A percentile compares a stretch with the other conserved stretches of the same genome.
Conservation (phyloP, 2,888 invertebrate species). For the Ypsolopha scabrella region DNA sequence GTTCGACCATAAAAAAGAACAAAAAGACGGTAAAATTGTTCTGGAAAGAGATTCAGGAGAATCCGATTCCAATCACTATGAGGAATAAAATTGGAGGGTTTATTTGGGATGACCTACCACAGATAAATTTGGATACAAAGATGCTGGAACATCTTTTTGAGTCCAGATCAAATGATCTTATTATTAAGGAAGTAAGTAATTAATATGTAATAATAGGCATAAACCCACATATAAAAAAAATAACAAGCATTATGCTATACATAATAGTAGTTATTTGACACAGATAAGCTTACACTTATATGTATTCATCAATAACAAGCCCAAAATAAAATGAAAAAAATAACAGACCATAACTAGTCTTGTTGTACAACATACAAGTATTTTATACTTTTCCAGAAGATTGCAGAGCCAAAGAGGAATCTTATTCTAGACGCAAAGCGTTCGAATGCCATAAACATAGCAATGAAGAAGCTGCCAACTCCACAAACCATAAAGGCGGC, state of each 20-base stretch:
- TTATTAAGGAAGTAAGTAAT: constrained; percentile 74
- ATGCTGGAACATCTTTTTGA: constrained; percentile 98
- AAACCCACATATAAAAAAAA: no score
- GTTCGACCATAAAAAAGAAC: constrained; percentile 79
- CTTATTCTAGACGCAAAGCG: constrained; percentile 95
- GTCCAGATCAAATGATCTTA: constrained; percentile 95
- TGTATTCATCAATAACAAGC: not conserved
- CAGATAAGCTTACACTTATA: not conserved
- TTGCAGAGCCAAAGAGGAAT: constrained; percentile 62
- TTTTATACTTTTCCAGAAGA: constrained; percentile 30
- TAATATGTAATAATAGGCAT: no score
- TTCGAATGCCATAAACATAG: constrained; percentile 99
- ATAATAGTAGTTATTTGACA: no score
- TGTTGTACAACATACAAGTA: not conserved
- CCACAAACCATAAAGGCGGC: constrained; percentile 99
- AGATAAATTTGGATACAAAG: constrained; percentile 89
- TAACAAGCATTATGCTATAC: no score
- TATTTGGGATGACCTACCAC: constrained; percentile 93
- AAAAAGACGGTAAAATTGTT: constrained; percentile 98
- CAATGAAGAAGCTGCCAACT: constrained; percentile 98
- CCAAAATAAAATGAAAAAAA: no score
- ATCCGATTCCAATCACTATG: constrained; percentile 63
- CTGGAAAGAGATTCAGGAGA: constrained; percentile 95
- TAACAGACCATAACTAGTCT: no score
- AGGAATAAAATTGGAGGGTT: constrained; percentile 75